phyloP scores from a whole-genome alignment of 2,797 vertebrate species.

The Thalassophryne amazonica region DNA sequence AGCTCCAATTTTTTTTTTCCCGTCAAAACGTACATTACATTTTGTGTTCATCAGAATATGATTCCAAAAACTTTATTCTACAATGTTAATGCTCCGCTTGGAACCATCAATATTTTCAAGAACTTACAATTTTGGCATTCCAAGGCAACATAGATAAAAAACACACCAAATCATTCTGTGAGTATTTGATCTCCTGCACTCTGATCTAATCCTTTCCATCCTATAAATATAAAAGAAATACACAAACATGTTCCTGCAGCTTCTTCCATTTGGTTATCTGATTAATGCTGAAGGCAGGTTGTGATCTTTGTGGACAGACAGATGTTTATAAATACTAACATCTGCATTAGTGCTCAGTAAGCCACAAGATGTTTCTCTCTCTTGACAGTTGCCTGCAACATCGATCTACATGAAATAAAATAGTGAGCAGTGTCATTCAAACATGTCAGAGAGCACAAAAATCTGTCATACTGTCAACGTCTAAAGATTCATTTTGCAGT shows the following conservation, averaged over 20 bases:
- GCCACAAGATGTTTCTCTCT: neutral
- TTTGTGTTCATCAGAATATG: too few relatives aligned
- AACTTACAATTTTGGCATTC: too few relatives aligned
- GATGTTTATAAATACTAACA: constrained; percentile 12
- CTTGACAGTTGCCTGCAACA: constrained; percentile 1
- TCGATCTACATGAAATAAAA: neutral
- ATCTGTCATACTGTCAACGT: too few relatives aligned
- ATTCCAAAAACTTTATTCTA: too few relatives aligned
- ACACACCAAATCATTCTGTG: neutral
- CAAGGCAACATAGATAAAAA: too few relatives aligned
- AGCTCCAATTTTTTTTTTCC: too few relatives aligned
- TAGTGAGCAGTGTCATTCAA: neutral
- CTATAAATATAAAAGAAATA: constrained; percentile 2
- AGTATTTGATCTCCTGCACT: neutral
- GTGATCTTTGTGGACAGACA: constrained; percentile 16
- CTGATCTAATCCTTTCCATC: neutral
- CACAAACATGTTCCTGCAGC: constrained; percentile 10
- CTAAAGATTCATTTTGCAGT: too few relatives aligned
- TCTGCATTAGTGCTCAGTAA: constrained; percentile 10
- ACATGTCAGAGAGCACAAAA: neutral
- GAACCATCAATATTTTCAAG: too few relatives aligned
- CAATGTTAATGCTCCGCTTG: too few relatives aligned
- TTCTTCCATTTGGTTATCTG: neutral
- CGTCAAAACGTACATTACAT: too few relatives aligned
- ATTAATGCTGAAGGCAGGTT: constrained; percentile 7